Base-by-base conservation (phyloP, 1,140 invertebrate genomes). In the Amphibalanus amphitrite region DNA sequence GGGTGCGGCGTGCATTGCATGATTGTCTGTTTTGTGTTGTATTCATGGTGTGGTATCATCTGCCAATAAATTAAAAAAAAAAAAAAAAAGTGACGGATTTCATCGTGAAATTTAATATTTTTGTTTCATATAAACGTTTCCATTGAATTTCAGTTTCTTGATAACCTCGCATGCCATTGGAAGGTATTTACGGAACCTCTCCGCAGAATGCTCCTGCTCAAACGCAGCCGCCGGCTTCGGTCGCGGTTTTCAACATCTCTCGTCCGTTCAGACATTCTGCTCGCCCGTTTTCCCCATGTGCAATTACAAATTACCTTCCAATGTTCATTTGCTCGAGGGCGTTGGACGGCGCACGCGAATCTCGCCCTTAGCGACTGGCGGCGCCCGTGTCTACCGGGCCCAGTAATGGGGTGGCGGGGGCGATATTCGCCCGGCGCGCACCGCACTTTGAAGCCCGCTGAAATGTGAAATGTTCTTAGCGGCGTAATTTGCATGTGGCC, bases 401-500 rank as follows among this genome's bases (percentile, higher is more conserved):
- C 10, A 1, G 47, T 59, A 59, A 59, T 59, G 47, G 47, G 47
- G 47, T 59, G 47, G 20, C 17, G 47, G 13, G 47, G 47, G 47
- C 47, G 47, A 13, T 59, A 17, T 59, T 59, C 47, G 47, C 47
- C 13, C 20, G 47, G 13, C 47, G 47, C 47, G 10, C 1, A 20
- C 47, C 47, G 10, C 47, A 59, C 47, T 59, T 59, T 59, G 47
- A 59, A 59, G 47, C 47, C 47, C 20, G 47, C 47, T 59, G 47
- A 59, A 59, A 59, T 59, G 47, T 59, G 47, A 59, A 59, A 59
- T 59, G 47, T 59, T 59, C 47, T 59, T 59, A 59, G 47, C 47
- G 47, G 47, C 47, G 47, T 59, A 59, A 59, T 59, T 59, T 59
- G 47, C 47, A 59, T 59, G 47, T 59, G 47, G 47, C 47, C 47